Evolutionary conservation across 2,888 invertebrate species (phyloP), one percentile per base, ranked within the genome.

Genomic region (Pheosia tremula): DNA sequence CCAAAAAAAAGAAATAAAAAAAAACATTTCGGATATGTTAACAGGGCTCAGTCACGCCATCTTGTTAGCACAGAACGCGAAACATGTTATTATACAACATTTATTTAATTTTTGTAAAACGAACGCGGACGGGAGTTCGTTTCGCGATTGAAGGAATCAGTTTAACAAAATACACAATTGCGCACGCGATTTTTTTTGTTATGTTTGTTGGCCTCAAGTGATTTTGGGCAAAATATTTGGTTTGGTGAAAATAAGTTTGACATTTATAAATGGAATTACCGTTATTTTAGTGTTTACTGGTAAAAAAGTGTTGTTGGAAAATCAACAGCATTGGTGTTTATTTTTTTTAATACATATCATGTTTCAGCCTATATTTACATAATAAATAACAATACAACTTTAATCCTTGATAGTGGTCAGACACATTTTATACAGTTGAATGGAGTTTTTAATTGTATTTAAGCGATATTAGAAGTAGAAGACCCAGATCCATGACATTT

Each of bases 31-130:
- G 81, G 84, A 85, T 86, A 85, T 83, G 89, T 87, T 91, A 90
- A 92, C 89, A 89, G 90, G 81, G 85, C 78, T 69, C 85, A 89
- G 93, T 93, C 93, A 93, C 93, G 93, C 88, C 84, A 91, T 77
- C 88, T 87, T 82, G 89, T 91, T 90, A 90, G 83, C 83, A 80
- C 83, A 72, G 75, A 69, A 55, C 72, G 69, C 71, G 78, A 81
- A 89, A 81, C 88, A 77, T 93, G 83, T 93, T 88, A 93, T 93
- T 93, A 92, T 85, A 81, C 81, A 78, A 85, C 87, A 88, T 91
- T 90, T 91, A 91, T 90, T 91, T 91, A 91, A 91, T 90, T 90
- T 89, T 85, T 82, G 79, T 75, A 79, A 83, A 79, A 82, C 80
- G 79, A 76, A 77, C 77, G 71, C 79, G 72, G 78, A 77, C 77